phyloP scores from a whole-genome alignment of 2,113 vertebrate species.

The Coptodon rendalli region DNA sequence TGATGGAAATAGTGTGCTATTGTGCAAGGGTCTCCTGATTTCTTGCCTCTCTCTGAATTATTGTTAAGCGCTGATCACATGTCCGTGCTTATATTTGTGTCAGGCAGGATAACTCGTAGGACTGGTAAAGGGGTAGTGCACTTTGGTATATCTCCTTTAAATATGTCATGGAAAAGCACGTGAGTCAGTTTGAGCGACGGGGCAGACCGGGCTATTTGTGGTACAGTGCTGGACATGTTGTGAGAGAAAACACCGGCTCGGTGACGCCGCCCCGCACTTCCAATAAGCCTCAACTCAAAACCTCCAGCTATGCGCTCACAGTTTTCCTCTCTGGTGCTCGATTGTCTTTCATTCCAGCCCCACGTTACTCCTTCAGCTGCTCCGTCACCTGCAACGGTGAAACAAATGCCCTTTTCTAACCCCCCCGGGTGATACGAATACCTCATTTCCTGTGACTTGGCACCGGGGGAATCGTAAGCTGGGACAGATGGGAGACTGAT shows the following conservation, averaged over 20 bases:
- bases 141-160: neutral
- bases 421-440: slow-evolving; percentile 64
- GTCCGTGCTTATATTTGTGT: neutral
- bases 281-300: neutral
- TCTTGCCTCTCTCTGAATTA: neutral
- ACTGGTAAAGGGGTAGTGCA: neutral
- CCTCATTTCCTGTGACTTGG: slow-evolving; percentile 74
- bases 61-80: neutral
- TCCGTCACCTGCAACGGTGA: slow-evolving; percentile 67
- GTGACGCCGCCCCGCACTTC: neutral
- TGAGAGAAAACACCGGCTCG: slow-evolving; percentile 27
- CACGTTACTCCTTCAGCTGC: slow-evolving; percentile 11
- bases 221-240: slow-evolving; percentile 4
- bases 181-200: slow-evolving; percentile 7
- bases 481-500: slow-evolving; percentile 68
- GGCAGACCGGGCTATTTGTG: neutral
- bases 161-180: neutral
- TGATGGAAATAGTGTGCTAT: slow-evolving; percentile 44
- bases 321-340: neutral
- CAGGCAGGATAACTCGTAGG: neutral
- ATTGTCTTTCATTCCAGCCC: neutral
- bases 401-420: slow-evolving; percentile 73
- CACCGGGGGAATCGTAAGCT: slow-evolving; percentile 53
- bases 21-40: slow-evolving; percentile 12
- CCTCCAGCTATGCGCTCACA: neutral